phyloP scores from a whole-genome alignment of 2,888 invertebrate species.

The Ochropacha duplaris region DNA sequence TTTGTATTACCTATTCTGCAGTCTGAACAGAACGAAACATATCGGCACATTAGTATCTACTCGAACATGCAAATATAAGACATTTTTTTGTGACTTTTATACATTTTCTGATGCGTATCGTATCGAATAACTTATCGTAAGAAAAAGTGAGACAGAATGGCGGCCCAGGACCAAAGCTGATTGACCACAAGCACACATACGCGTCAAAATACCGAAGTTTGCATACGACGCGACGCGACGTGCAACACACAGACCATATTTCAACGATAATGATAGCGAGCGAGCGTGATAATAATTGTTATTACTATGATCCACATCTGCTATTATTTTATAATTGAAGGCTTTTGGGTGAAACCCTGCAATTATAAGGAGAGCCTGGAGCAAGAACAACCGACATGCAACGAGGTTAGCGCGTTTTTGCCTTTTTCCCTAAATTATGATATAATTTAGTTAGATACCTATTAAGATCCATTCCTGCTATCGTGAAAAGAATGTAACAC shows the following conservation, averaged over 20 bases:
- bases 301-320: constrained; percentile 83
- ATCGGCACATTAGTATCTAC: too few species aligned
- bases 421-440: constrained; percentile 70
- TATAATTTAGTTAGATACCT: constrained; percentile 62
- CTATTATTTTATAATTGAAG: constrained; percentile 83
- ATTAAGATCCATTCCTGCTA: constrained; percentile 45
- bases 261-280: constrained; percentile 77
- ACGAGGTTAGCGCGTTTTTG: constrained; percentile 71
- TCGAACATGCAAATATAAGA: too few species aligned
- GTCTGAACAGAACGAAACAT: too few species aligned
- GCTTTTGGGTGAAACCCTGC: constrained; percentile 81
- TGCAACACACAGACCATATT: constrained; percentile 68
- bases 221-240: constrained; percentile 68
- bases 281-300: constrained; percentile 83
- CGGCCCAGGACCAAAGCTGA: constrained; percentile 1
- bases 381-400: constrained; percentile 73
- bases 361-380: constrained; percentile 81
- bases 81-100: not conserved
- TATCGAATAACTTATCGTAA: constrained; percentile 11
- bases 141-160: constrained; percentile 27
- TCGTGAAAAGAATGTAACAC: constrained; percentile 42
- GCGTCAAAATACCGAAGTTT: constrained; percentile 64
- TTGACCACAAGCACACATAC: constrained; percentile 25
- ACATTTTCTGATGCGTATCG: not conserved
- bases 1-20: too few species aligned